These are phyloP conservation scores for Drosophila kikkawai DNA, from an alignment of 1,140 invertebrate genomes.

Conservation along the genomic window DNA sequence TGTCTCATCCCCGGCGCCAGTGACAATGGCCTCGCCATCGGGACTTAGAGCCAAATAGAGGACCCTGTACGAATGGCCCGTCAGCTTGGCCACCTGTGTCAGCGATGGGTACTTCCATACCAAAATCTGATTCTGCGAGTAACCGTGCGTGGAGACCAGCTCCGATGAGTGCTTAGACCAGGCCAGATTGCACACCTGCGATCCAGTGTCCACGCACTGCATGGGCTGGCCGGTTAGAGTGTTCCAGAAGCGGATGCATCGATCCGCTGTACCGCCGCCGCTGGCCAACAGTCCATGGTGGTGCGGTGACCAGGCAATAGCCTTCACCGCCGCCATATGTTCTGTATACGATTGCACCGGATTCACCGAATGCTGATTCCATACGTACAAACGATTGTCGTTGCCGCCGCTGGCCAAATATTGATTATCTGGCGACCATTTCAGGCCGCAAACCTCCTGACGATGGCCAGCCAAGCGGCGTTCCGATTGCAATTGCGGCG, in stretches of 20 bases:
- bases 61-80: slow-evolving; percentile 98
- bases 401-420: slow-evolving; percentile 99
- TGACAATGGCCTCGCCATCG: slow-evolving; percentile 99
- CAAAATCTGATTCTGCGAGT: slow-evolving; percentile 99
- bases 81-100: slow-evolving; percentile 97
- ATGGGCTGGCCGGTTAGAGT: slow-evolving; percentile 99
- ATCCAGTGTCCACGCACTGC: slow-evolving; percentile 99
- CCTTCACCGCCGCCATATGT: slow-evolving; percentile 99
- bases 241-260: slow-evolving; percentile 99
- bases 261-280: slow-evolving; percentile 99
- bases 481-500: slow-evolving; percentile 91
- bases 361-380: slow-evolving; percentile 95
- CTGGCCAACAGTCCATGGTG: slow-evolving; percentile 99
- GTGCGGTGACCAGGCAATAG: slow-evolving; percentile 99
- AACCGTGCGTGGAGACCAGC: slow-evolving; percentile 99
- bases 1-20: slow-evolving; percentile 99
- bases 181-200: slow-evolving; percentile 98
- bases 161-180: slow-evolving; percentile 99
- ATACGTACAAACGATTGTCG: slow-evolving; percentile 99
- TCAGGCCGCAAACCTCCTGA: slow-evolving; percentile 99
- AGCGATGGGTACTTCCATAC: slow-evolving; percentile 99
- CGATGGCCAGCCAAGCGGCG: slow-evolving; percentile 95
- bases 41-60: slow-evolving; percentile 99
- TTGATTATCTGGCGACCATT: slow-evolving; percentile 99
- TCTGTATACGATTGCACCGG: slow-evolving; percentile 99